Percentiles rank a stretch among this genome's conserved stretches.
Evolutionary conservation across 2,797 vertebrate genomes (phyloP).

Genomic region (Novumbra hubbsi): DNA sequence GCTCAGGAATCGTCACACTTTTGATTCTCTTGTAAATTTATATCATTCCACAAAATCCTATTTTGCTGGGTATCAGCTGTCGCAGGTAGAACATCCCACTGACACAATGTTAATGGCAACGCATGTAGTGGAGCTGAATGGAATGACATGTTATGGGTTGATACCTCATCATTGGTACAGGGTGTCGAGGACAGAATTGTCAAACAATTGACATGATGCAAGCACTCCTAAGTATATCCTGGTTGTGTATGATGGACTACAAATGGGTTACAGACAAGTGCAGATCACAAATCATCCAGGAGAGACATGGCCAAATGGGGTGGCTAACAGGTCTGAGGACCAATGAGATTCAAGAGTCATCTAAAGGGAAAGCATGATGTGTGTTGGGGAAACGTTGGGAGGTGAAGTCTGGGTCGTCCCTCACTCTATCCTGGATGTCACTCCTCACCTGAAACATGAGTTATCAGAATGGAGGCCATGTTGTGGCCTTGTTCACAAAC

Average conservation of each 20-base stretch:
- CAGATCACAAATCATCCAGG: background rate
- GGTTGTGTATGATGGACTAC: background rate
- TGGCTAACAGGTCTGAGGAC: constrained; percentile 1
- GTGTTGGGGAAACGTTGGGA: constrained; percentile 82
- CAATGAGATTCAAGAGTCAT: constrained; percentile 64
- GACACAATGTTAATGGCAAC: no score
- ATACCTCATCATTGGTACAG: no score
- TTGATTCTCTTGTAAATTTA: no score
- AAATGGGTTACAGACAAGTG: background rate
- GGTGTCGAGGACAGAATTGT: background rate
- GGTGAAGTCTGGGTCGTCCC: constrained; percentile 79
- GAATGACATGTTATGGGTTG: background rate
- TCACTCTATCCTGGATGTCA: constrained; percentile 79
- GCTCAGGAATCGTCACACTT: no score
- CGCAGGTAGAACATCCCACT: no score
- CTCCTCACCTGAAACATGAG: constrained; percentile 70
- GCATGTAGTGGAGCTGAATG: no score
- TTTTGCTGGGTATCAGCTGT: no score
- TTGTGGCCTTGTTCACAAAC: background rate
- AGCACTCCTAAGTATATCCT: background rate
- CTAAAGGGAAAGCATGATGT: constrained; percentile 73
- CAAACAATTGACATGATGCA: background rate
- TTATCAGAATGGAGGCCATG: background rate
- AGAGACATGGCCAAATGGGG: background rate
- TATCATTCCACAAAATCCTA: no score